Percentiles rank a stretch among this genome's conserved stretches.
Conservation (phyloP, 2,888 invertebrate genomes). For the Anagyrus pseudococci region DNA sequence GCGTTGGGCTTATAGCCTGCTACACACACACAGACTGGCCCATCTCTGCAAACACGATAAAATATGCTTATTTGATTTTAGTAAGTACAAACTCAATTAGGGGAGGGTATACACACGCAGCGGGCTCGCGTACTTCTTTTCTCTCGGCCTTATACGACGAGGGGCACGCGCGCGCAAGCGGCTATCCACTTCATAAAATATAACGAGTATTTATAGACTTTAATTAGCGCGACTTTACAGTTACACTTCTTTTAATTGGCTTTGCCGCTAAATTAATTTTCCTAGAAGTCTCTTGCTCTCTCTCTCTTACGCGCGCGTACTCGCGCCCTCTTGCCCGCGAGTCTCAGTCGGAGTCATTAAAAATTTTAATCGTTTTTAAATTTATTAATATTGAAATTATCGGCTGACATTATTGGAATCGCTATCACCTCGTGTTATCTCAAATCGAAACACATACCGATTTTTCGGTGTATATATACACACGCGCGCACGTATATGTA, state of each 20-base stretch:
- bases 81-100: conserved; percentile 31
- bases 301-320: no score
- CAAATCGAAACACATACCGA: no score
- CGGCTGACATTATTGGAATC: no score
- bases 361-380: no score
- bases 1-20: no score
- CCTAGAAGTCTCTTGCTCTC: background rate
- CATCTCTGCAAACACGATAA: conserved; percentile 20
- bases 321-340: no score
- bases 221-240: conserved; percentile 9
- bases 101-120: background rate
- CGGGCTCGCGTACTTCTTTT: background rate
- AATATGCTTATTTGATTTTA: conserved; percentile 31
- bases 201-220: conserved; percentile 22
- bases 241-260: background rate
- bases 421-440: no score
- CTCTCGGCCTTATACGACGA: background rate
- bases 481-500: no score
- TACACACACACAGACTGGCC: no score
- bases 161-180: background rate
- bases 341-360: background rate
- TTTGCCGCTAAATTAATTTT: background rate
- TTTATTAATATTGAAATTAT: no score
- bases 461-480: no score
- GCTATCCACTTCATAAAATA: conserved; percentile 8